phyloP scores from a whole-genome alignment of 2,888 invertebrate genomes.

The Pristionchus exspectatus region DNA sequence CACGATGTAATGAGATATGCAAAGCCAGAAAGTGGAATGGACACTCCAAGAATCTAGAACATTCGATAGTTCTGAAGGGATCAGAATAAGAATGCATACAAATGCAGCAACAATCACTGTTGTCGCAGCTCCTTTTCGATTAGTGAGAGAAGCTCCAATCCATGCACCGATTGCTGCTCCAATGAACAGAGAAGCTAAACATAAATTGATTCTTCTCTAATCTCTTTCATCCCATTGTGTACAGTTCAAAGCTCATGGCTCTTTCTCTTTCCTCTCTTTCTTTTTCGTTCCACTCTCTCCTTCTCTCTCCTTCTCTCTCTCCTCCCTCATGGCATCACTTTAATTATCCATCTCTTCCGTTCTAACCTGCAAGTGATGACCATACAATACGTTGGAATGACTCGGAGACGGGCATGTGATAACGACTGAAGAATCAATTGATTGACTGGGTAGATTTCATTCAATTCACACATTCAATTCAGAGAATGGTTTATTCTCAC shows the following conservation, averaged over 20 bases:
- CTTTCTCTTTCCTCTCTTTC: slow-evolving; percentile 7
- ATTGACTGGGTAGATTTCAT: not conserved
- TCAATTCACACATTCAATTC: too few relatives aligned
- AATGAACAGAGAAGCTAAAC: slow-evolving; percentile 64
- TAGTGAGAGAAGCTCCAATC: slow-evolving; percentile 57
- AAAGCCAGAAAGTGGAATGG: slow-evolving; percentile 60
- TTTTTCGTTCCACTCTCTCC: not conserved
- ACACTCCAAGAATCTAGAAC: slow-evolving; percentile 55
- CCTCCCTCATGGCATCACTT: not conserved
- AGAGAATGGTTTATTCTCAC: slow-evolving; percentile 52
- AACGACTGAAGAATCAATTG: slow-evolving; percentile 6
- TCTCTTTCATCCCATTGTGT: not conserved
- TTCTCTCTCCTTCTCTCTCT: not conserved
- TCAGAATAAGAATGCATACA: slow-evolving; percentile 49
- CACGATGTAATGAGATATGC: slow-evolving; percentile 57
- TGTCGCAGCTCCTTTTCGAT: slow-evolving; percentile 57
- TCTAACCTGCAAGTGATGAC: slow-evolving; percentile 33
- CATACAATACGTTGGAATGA: slow-evolving; percentile 43
- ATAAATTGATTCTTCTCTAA: not conserved
- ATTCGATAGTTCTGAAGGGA: too few relatives aligned
- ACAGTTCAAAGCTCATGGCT: slow-evolving; percentile 22
- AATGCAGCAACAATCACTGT: slow-evolving; percentile 62
- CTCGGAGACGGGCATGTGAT: slow-evolving; percentile 47
- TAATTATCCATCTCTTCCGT: not conserved
- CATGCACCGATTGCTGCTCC: slow-evolving; percentile 70